These are phyloP conservation scores for Ferrisia virgata DNA, from an alignment of 2,888 invertebrate genomes.

Conservation along the genomic window DNA sequence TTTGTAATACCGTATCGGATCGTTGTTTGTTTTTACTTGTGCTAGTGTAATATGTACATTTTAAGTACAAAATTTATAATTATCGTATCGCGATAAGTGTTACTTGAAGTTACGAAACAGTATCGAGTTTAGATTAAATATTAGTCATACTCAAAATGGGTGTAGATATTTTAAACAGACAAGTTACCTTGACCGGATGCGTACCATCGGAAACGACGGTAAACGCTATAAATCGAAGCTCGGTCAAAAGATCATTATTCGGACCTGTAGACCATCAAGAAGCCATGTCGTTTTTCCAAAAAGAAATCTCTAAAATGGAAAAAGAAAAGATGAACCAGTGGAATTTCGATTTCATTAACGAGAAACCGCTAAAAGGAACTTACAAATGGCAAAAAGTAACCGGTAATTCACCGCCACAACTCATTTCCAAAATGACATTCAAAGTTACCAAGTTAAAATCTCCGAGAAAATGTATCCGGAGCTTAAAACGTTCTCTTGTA, in stretches of 20 bases:
- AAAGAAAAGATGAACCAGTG: neutral
- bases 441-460: slow-evolving; percentile 26
- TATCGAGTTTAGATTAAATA: neutral
- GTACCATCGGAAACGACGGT: neutral
- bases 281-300: neutral
- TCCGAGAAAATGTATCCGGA: neutral
- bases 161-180: neutral
- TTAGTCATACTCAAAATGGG: neutral
- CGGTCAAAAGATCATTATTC: neutral
- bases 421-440: neutral
- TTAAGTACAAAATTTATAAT: neutral
- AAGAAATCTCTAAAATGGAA: neutral
- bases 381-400: neutral
- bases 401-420: neutral
- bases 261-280: neutral
- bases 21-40: neutral
- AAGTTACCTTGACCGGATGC: neutral
- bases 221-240: neutral
- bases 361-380: neutral
- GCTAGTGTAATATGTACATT: slow-evolving; percentile 11
- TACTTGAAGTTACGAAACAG: neutral
- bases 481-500: neutral
- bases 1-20: slow-evolving; percentile 4
- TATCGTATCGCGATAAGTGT: slow-evolving; percentile 9
- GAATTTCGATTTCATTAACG: neutral